Base-by-base conservation (phyloP, 1,140 invertebrate genomes). In the Drosophila baimaii region DNA sequence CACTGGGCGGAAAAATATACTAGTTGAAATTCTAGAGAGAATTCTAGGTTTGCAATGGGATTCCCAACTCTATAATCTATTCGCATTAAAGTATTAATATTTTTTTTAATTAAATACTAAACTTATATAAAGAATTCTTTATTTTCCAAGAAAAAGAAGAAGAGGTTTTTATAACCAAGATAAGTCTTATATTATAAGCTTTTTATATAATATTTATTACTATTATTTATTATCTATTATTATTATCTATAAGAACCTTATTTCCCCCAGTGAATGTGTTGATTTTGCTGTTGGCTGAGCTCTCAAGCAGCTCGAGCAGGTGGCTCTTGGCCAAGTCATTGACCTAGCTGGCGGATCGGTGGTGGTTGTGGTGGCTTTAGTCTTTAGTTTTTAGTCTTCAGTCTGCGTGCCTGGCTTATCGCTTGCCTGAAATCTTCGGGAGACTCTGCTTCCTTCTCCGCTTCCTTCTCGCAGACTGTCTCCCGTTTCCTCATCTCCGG, bases 231-330 rank as follows among this genome's bases (percentile, higher is more conserved):
- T 27, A n/a, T 29, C 21, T 3, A 29, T 25, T 44, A n/a, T n/a
- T n/a, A n/a, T n/a, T n/a, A n/a, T n/a, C n/a, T n/a, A n/a, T 19
- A 13, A 13, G 10, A 21, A 6, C 25, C 5, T 3, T 12, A 29
- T 66, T 69, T 69, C n/a, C 41, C 46, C 19, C 62, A 31, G 65
- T 69, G 65, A 65, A 68, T 82, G 83, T 89, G 84, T 81, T 81
- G 84, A 84, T 74, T 78, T 78, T 71, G 80, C 76, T 88, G 58
- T 85, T 78, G 65, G 57, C 77, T 79, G 63, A 89, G 33, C 51
- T 46, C 41, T 51, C 33, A 49, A 49, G 66, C 39, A 37, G 58
- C 37, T 39, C 55, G 49, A 70, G 80, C 84, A 89, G 80, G 84
- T 88, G 82, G 70, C 79, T 77, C 19, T 56, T 63, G 51, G 62